Percentiles rank a stretch among this genome's conserved stretches.
Evolutionary conservation across 2,797 vertebrate species (phyloP).

Genomic region (Benthosema pterotum): DNA sequence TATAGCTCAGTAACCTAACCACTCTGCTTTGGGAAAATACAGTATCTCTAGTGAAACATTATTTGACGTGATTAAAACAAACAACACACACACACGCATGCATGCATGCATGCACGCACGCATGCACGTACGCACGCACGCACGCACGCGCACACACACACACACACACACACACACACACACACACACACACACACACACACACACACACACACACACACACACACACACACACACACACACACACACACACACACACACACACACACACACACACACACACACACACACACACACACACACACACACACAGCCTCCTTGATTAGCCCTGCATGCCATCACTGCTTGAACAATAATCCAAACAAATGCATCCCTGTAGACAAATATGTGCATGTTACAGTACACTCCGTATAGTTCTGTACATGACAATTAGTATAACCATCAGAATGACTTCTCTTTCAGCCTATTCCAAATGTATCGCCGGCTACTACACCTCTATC

Average conservation of each 20-base stretch:
- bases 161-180: no score
- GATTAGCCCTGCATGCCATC: constrained; percentile 60
- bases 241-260: no score
- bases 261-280: no score
- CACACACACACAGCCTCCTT: constrained; percentile 41
- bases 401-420: constrained; percentile 15
- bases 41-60: background rate
- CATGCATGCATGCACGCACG: no score
- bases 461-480: constrained; percentile 25
- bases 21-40: background rate
- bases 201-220: no score
- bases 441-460: constrained; percentile 40
- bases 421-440: constrained; percentile 67
- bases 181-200: no score
- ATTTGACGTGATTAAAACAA: background rate
- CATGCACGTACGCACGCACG: no score
- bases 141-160: no score
- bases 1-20: background rate
- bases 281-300: no score
- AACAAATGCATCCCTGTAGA: constrained; percentile 65
- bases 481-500: constrained; percentile 13
- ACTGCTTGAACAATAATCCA: constrained; percentile 55
- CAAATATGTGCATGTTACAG: constrained; percentile 56
- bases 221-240: no score
- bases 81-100: constrained; percentile 36